These are phyloP conservation scores for Drosophila kanapiae DNA, from an alignment of 1,140 invertebrate genomes.

Conservation along the genomic window DNA sequence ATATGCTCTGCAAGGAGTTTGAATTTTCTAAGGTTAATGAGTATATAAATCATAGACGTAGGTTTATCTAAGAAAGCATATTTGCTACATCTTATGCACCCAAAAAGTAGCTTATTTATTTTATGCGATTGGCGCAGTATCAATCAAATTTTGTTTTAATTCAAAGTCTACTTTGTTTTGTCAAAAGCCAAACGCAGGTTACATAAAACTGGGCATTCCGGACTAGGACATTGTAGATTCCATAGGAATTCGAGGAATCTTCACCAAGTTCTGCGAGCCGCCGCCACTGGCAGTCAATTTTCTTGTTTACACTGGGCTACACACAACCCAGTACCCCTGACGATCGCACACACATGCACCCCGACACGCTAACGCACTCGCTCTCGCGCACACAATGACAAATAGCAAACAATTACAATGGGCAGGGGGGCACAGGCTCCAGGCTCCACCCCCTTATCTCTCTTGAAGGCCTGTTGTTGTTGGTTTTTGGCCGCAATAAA, in stretches of 20 bases:
- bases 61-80: too few species aligned
- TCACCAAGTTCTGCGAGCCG: slow-evolving; percentile 25
- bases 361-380: slow-evolving; percentile 15
- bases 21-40: too few species aligned
- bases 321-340: slow-evolving; percentile 2
- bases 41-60: too few species aligned
- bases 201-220: slow-evolving; percentile 3
- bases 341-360: not conserved
- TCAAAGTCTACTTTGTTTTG: not conserved
- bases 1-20: too few species aligned
- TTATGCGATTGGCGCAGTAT: not conserved
- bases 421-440: slow-evolving; percentile 14
- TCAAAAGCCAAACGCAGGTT: not conserved
- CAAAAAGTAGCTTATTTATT: too few species aligned
- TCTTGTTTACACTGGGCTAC: slow-evolving; percentile 65
- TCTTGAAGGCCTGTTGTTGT: slow-evolving; percentile 16
- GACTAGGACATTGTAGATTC: slow-evolving; percentile 4
- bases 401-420: slow-evolving; percentile 79
- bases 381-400: slow-evolving; percentile 56
- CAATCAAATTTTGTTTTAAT: not conserved
- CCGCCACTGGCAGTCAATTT: slow-evolving; percentile 71
- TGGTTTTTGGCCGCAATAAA: slow-evolving; percentile 78
- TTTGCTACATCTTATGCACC: too few species aligned
- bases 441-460: slow-evolving; percentile 48
- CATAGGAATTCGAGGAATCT: slow-evolving; percentile 47